phyloP scores from a whole-genome alignment of 2,888 invertebrate species.

The Seira ritae region DNA sequence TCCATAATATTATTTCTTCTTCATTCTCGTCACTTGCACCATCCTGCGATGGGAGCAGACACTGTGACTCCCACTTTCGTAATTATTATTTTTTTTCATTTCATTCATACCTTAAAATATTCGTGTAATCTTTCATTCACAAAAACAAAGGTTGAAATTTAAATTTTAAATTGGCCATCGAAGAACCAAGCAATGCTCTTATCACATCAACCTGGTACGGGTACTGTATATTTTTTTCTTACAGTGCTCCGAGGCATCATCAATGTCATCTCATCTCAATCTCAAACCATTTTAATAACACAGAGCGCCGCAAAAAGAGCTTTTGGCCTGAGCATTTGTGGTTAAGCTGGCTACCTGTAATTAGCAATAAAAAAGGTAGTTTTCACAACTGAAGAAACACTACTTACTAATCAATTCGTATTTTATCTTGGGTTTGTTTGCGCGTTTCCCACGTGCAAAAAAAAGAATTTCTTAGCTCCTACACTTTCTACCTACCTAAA shows the following conservation, averaged over 20 bases:
- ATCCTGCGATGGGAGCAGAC: too few relatives aligned
- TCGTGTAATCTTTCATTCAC: not conserved
- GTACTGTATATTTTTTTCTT: too few relatives aligned
- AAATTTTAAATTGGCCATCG: not conserved
- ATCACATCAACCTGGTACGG: too few relatives aligned
- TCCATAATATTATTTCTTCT: too few relatives aligned
- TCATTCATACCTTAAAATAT: not conserved
- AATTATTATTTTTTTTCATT: not conserved
- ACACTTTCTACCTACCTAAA: not conserved
- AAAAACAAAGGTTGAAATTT: not conserved
- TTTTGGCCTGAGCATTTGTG: conserved; percentile 22
- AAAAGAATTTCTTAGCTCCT: not conserved
- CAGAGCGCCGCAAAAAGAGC: conserved; percentile 18
- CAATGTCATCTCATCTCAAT: conserved; percentile 37
- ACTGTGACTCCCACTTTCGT: not conserved
- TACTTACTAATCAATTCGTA: conserved; percentile 2
- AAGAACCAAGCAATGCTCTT: too few relatives aligned
- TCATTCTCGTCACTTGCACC: too few relatives aligned
- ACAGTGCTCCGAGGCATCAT: conserved; percentile 38
- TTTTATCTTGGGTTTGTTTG: not conserved
- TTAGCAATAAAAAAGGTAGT: not conserved
- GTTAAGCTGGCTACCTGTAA: conserved; percentile 24
- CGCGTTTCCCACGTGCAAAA: not conserved
- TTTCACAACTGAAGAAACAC: too few relatives aligned
- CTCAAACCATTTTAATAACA: not conserved